Evolutionary conservation across 2,113 vertebrate genomes (phyloP).

Genomic region (Motacilla tschutschensis): DNA sequence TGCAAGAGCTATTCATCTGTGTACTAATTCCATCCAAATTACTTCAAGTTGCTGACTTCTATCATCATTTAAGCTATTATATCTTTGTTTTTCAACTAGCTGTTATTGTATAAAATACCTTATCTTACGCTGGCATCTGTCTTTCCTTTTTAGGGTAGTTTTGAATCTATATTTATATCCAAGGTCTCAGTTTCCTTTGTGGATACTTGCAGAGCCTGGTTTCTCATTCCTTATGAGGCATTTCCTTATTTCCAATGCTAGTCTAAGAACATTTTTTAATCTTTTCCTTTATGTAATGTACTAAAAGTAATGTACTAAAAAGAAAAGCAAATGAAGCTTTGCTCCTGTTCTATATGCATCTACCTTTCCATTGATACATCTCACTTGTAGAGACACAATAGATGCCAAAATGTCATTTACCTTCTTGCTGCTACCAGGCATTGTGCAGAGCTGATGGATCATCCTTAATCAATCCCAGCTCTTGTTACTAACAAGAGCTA

Average conservation of each 20-base stretch:
- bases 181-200: neutral
- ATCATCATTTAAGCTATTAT: neutral
- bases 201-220: neutral
- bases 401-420: neutral
- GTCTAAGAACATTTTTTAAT: neutral
- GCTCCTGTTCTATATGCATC: neutral
- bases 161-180: neutral
- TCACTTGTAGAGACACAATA: neutral
- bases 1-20: neutral
- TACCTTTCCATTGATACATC: neutral
- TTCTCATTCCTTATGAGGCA: neutral
- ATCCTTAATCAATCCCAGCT: neutral
- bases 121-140: neutral
- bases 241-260: neutral
- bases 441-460: neutral
- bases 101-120: neutral
- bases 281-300: neutral
- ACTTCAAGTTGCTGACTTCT: neutral
- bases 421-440: neutral
- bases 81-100: neutral
- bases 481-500: neutral
- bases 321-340: neutral
- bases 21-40: neutral
- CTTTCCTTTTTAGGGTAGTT: neutral
- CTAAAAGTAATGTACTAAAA: neutral